A percentile compares a stretch with the other conserved stretches of the same genome.
Evolutionary conservation across 2,113 vertebrate species (phyloP).

Genomic region (rat (Rattus norvegicus)): GRCr8 NC_086019.1:180688501-180689000

Average conservation of each 20-base stretch:
- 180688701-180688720: conserved; percentile 27
- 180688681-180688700: neutral
- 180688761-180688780: neutral
- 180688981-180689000: neutral
- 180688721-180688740: conserved; percentile 1
- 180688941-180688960: neutral
- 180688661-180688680: neutral
- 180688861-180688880: neutral
- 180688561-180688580: neutral
- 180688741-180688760: conserved; percentile 6
- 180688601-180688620: conserved; percentile 2
- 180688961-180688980: neutral
- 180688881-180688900: neutral
- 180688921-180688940: neutral
- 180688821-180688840: neutral
- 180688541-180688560: neutral
- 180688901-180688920: neutral
- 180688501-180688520: neutral
- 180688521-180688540: conserved; percentile 39
- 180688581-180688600: neutral
- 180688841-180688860: neutral
- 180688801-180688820: neutral
- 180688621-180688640: neutral
- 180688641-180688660: conserved; percentile 13
- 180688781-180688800: neutral